Conservation (phyloP, 2,113 vertebrate genomes). For the Oryctolagus cuniculus region mOryCun1.1 NC_091442.1:8177001-8177500, state of each 20-base stretch:
- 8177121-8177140: background rate
- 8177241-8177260: background rate
- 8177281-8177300: background rate
- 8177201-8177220: background rate
- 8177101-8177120: background rate
- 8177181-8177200: too few species aligned
- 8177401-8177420: background rate
- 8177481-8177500: accelerated
- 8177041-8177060: background rate
- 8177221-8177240: background rate
- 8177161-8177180: background rate
- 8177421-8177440: background rate
- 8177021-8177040: background rate
- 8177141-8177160: background rate
- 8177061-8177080: background rate
- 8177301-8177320: background rate
- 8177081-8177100: background rate
- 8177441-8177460: too few species aligned
- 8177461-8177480: accelerated
- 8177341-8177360: too few species aligned
- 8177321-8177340: background rate
- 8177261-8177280: background rate
- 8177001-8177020: background rate
- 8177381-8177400: background rate
- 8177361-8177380: accelerated